phyloP scores from a whole-genome alignment of 2,113 vertebrate species.

The Piprites chloris region DNA sequence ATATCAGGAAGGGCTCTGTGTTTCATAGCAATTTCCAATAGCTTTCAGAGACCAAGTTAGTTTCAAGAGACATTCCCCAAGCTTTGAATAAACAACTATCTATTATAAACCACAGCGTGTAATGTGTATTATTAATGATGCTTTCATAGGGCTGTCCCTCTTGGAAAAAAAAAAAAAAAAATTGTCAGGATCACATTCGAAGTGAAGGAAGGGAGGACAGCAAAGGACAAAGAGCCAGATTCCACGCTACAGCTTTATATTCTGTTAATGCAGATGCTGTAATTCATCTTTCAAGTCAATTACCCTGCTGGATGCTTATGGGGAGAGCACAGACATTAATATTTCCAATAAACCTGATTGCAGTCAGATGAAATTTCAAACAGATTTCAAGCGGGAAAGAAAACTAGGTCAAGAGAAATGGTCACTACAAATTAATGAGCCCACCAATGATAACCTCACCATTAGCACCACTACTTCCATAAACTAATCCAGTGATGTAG shows the following conservation, averaged over 20 bases:
- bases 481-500: neutral
- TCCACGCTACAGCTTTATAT: neutral
- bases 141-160: neutral
- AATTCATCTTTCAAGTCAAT: constrained; percentile 53
- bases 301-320: constrained; percentile 38
- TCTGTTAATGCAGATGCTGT: constrained; percentile 29
- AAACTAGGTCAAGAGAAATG: constrained; percentile 46
- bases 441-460: constrained; percentile 6
- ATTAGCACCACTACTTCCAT: constrained; percentile 15
- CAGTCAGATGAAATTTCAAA: constrained; percentile 43
- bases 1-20: neutral
- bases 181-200: neutral
- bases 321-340: constrained; percentile 27
- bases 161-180: neutral
- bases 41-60: neutral
- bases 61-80: neutral
- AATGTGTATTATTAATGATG: neutral
- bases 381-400: constrained; percentile 17
- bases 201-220: neutral
- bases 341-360: constrained; percentile 52
- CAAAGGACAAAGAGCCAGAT: constrained; percentile 20
- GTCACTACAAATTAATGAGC: constrained; percentile 11
- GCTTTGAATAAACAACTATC: neutral
- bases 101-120: neutral
- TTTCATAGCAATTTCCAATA: neutral